Evolutionary conservation across 2,797 vertebrate species (phyloP).

Genomic region (Pampus argenteus): DNA sequence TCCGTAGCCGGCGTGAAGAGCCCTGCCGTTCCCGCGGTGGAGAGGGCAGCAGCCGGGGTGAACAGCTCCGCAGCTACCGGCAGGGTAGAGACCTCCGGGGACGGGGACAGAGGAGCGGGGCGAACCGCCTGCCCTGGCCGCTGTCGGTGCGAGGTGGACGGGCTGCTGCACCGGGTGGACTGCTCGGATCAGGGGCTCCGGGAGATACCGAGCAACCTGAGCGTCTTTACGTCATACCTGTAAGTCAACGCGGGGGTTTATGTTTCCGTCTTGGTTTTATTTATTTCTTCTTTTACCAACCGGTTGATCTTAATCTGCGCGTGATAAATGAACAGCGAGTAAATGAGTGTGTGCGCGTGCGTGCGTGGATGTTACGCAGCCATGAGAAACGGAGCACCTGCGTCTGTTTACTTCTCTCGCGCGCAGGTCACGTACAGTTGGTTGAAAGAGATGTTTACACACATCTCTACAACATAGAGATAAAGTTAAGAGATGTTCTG

Average conservation of each 20-base stretch:
- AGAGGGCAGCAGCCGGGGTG: neutral
- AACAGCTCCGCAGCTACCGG: conserved; percentile 13
- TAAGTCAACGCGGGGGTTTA: conserved; percentile 69
- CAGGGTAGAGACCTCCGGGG: conserved; percentile 12
- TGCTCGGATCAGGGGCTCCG: conserved; percentile 89
- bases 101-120: conserved; percentile 27
- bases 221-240: conserved; percentile 90
- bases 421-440: neutral
- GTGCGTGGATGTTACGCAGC: conserved; percentile 6
- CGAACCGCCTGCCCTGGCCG: conserved; percentile 79
- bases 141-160: conserved; percentile 88
- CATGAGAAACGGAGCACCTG: conserved; percentile 71
- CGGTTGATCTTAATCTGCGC: conserved; percentile 15
- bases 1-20: neutral
- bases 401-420: conserved; percentile 23
- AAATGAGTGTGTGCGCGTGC: neutral
- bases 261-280: no score
- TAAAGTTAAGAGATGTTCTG: neutral
- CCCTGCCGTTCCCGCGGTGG: neutral
- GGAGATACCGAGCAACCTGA: conserved; percentile 86
- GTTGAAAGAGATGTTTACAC: neutral
- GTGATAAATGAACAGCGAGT: neutral
- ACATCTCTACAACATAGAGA: no score
- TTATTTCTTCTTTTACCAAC: neutral
- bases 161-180: conserved; percentile 85